phyloP scores from a whole-genome alignment of 2,797 vertebrate species.

The Allobates femoralis region DNA sequence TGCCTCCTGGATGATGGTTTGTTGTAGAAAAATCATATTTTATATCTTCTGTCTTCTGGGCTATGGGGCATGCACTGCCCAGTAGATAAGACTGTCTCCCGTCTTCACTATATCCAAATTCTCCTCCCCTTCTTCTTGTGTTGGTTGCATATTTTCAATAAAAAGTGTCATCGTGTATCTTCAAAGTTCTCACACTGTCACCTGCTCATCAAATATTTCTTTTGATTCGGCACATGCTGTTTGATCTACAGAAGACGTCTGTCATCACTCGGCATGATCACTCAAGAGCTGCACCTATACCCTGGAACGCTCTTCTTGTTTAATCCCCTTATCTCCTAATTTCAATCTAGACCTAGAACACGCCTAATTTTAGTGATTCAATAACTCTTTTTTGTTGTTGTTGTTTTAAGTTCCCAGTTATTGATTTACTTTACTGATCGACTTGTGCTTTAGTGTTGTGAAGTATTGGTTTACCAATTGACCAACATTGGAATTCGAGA shows the following conservation, averaged over 20 bases:
- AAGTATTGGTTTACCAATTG: not conserved
- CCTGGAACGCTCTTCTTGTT: not conserved
- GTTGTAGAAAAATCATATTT: too few relatives aligned
- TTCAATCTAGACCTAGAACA: not conserved
- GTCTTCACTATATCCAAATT: too few relatives aligned
- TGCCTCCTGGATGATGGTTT: too few relatives aligned
- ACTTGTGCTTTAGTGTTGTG: not conserved
- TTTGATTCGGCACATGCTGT: not conserved
- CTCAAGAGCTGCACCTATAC: not conserved
- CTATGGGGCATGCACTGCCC: too few relatives aligned
- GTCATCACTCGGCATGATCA: not conserved
- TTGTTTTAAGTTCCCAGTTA: not conserved
- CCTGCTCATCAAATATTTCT: not conserved
- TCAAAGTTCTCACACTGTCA: constrained; percentile 3
- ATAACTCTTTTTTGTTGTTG: not conserved
- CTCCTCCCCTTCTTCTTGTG: too few relatives aligned
- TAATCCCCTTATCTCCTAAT: not conserved
- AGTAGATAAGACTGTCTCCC: too few relatives aligned
- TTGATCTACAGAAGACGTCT: constrained; percentile 3
- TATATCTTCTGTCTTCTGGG: too few relatives aligned
- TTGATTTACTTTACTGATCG: not conserved
- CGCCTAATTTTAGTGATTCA: not conserved
- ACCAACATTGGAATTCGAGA: not conserved
- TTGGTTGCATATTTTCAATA: not conserved
- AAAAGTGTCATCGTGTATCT: not conserved